Conservation (phyloP, 2,888 invertebrate genomes). For the Pseudanteris insignis region DNA sequence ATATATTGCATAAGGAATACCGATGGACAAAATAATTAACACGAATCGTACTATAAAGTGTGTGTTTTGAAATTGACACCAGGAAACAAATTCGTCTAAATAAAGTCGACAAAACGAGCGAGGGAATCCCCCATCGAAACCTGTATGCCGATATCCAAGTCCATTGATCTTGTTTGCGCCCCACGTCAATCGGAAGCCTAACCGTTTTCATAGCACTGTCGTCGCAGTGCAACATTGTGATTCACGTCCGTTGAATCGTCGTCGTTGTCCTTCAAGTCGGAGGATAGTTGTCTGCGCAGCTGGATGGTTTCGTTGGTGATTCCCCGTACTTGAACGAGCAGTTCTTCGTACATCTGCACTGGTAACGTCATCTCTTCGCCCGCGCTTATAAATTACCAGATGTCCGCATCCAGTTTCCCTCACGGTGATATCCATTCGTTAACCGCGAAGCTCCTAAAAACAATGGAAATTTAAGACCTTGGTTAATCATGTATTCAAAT, state of each 20-base stretch:
- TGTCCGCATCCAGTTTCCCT: conserved; percentile 45
- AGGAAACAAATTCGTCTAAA: not conserved
- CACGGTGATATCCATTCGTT: conserved; percentile 51
- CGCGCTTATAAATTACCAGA: conserved; percentile 51
- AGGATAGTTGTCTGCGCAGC: conserved; percentile 68
- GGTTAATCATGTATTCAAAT: not conserved
- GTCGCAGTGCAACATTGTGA: conserved; percentile 56
- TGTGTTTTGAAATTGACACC: too few relatives aligned
- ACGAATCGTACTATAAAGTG: too few relatives aligned
- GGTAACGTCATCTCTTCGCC: conserved; percentile 69
- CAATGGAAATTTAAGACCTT: not conserved
- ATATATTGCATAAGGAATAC: too few relatives aligned
- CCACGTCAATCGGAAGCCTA: conserved; percentile 7
- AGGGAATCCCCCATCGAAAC: not conserved
- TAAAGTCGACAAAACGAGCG: conserved; percentile 1
- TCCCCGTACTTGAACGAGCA: conserved; percentile 71
- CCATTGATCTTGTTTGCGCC: conserved; percentile 24
- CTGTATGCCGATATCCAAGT: conserved; percentile 4
- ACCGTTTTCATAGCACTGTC: conserved; percentile 56
- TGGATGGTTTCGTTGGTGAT: conserved; percentile 71
- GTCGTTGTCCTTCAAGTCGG: conserved; percentile 58
- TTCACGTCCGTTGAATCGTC: conserved; percentile 58
- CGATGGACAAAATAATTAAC: too few relatives aligned
- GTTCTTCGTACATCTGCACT: conserved; percentile 73
- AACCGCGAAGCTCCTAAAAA: conserved; percentile 44